Evolutionary conservation across 2,113 vertebrate genomes (phyloP).

Genomic region (Athene noctua): DNA sequence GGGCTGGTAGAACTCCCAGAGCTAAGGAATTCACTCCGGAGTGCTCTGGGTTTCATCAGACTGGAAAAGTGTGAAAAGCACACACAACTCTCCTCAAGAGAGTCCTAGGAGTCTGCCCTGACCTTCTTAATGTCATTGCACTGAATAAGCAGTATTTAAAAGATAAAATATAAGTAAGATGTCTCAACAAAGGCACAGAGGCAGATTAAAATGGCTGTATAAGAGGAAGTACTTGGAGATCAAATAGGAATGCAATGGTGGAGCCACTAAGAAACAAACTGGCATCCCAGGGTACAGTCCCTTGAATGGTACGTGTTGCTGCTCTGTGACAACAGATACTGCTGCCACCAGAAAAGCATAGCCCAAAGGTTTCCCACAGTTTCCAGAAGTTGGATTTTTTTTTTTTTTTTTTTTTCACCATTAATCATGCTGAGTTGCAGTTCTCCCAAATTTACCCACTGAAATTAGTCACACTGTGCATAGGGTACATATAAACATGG

Average conservation of each 20-base stretch:
- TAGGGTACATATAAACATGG: background rate
- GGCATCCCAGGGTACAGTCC: background rate
- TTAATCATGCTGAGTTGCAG: background rate
- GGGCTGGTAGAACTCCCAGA: background rate
- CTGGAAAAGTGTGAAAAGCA: background rate
- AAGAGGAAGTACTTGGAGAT: background rate
- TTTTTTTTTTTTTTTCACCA: background rate
- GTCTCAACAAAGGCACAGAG: background rate
- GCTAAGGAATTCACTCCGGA: background rate
- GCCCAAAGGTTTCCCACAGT: background rate
- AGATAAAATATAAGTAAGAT: background rate
- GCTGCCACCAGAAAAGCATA: background rate
- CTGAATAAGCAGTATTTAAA: background rate
- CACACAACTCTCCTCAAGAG: accelerated
- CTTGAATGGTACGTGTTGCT: accelerated
- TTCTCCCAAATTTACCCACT: background rate
- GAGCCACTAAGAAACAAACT: background rate
- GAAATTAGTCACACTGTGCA: background rate
- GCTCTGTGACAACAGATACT: background rate
- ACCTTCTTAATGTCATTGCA: background rate
- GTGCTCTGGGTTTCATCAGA: background rate
- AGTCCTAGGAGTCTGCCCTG: background rate
- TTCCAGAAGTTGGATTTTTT: background rate
- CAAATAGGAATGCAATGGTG: background rate
- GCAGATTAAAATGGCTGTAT: background rate